Base-by-base conservation (phyloP, 2,113 vertebrate species). In the Cygnus atratus region DNA sequence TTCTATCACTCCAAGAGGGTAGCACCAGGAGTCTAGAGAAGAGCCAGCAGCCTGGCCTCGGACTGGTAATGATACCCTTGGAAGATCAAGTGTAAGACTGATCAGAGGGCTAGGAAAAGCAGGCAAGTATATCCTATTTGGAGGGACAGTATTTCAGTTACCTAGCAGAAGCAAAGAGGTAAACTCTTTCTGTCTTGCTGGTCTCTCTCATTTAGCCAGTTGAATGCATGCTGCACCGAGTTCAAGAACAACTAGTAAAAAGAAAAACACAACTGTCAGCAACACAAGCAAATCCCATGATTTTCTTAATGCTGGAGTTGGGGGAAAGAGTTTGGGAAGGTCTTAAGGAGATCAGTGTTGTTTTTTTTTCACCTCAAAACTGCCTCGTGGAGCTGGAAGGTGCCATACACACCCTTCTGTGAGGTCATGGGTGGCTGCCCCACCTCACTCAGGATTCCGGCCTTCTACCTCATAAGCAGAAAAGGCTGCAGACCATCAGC, bases 401-500 rank as follows among this genome's bases (percentile, higher is more conserved):
- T 81, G 65, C 48, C 35, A 14, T 58, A 25, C 35, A 17, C 54
- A 22, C 5, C 7, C 62, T 19, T 29, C 20, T 66, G 6, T 87
- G 68, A 94, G 26, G 65, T 94, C 87, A 72, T 5, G 54, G 62
- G 22, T 0, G 2, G 24, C 26, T 66, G 39, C 58, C 31, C 37
- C 25, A 52, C 67, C 65, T 74, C 55, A 10, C 46, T 7, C 39
- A 39, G 31, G 13, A 18, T 44, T 59, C 54, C 68, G 62, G 55
- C 39, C 19, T 57, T 37, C 35, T 37, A 4, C 44, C 33, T 58
- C 59, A 19, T 39, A 72, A 24, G 6, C 62, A 50, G 43, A 33
- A 55, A n/a, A 29, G 22, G 37, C 31, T 73, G 55, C 46, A 0
- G 4, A 54, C 54, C 1, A 0, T 26, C 25, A 41, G 22, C 26